These are phyloP conservation scores for Furnarius figulus DNA, from an alignment of 2,113 vertebrate genomes.

Conservation along the genomic window DNA sequence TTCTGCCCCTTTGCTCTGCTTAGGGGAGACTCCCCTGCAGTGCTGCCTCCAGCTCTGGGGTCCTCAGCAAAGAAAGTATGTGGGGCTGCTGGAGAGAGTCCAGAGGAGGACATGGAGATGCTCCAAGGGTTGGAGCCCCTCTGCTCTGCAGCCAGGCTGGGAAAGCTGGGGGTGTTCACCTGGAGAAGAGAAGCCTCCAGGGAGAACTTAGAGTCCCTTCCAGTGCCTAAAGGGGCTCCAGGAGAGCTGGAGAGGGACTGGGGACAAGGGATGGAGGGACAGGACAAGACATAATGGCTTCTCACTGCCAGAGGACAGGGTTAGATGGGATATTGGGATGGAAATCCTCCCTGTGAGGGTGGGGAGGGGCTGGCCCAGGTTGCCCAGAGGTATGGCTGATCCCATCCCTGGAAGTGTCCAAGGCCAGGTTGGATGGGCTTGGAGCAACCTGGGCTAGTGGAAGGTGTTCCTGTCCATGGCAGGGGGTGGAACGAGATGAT, in stretches of 20 bases:
- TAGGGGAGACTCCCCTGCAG: not conserved
- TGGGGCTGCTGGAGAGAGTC: not conserved
- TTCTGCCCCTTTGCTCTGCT: not conserved
- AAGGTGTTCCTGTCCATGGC: not conserved
- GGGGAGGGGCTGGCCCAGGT: accelerated
- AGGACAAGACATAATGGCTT: not conserved
- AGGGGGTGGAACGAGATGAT: not conserved
- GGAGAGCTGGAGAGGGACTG: not conserved
- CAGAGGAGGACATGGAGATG: not conserved
- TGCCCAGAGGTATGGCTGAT: not conserved
- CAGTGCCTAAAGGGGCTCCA: not conserved
- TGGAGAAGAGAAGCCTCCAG: not conserved
- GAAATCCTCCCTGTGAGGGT: not conserved
- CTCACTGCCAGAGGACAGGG: not conserved
- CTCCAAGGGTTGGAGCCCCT: not conserved
- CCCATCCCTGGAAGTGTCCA: not conserved
- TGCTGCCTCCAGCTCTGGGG: not conserved
- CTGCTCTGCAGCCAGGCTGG: not conserved
- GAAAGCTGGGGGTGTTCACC: accelerated
- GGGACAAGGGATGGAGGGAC: accelerated
- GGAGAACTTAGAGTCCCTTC: accelerated
- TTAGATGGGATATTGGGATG: accelerated
- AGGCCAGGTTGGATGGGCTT: accelerated
- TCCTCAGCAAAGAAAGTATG: not conserved
- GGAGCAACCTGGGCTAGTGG: accelerated